Evolutionary conservation across 2,888 invertebrate species (phyloP).

Genomic region (Drosophila macrospina): DNA sequence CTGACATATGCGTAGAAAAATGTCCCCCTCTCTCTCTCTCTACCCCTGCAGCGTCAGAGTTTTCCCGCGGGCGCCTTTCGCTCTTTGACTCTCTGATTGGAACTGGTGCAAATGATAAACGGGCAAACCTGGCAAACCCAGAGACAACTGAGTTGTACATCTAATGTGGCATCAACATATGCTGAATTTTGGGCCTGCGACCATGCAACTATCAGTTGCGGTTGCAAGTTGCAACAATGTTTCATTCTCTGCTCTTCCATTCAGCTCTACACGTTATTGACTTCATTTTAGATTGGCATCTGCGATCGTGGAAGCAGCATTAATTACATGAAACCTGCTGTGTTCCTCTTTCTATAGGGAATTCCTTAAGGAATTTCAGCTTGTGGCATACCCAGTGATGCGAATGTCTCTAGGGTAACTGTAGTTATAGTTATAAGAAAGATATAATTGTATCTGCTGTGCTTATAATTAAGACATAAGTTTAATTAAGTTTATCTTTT

Average conservation of each 20-base stretch:
- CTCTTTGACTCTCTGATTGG: constrained; percentile 83
- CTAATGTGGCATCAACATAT: constrained; percentile 86
- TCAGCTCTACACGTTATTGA: constrained; percentile 45
- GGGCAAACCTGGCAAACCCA: constrained; percentile 8
- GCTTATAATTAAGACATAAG: background rate
- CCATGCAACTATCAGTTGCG: constrained; percentile 69
- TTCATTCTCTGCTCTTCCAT: constrained; percentile 1
- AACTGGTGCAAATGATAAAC: constrained; percentile 73
- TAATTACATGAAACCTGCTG: constrained; percentile 26
- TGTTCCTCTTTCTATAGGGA: constrained; percentile 7
- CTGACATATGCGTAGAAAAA: constrained; percentile 84
- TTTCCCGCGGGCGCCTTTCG: constrained; percentile 77
- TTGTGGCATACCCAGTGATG: background rate
- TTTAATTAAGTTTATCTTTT: background rate
- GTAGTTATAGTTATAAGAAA: background rate
- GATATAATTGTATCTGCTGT: background rate
- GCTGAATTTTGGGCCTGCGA: constrained; percentile 63
- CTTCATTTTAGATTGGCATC: constrained; percentile 76
- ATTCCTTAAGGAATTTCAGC: constrained; percentile 22
- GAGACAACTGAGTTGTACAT: constrained; percentile 84
- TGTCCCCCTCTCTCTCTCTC: constrained; percentile 44
- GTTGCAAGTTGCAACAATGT: constrained; percentile 31
- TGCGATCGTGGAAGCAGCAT: constrained; percentile 20
- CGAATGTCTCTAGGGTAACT: background rate
- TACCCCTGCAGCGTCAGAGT: constrained; percentile 39